Base-by-base conservation (phyloP, 2,888 invertebrate genomes). In the Eutolmus rufibarbis region DNA sequence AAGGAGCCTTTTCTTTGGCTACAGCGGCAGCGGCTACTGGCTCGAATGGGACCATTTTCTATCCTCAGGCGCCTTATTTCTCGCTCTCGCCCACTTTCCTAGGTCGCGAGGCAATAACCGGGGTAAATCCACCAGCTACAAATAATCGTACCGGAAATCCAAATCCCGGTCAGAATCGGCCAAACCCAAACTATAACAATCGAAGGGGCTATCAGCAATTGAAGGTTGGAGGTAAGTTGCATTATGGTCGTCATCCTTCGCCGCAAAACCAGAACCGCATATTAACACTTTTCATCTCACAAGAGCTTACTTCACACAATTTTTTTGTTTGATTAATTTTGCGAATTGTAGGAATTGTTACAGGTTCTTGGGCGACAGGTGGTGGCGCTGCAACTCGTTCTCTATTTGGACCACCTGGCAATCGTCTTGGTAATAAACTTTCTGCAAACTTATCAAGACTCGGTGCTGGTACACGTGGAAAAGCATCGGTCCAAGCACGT, bases 281-380 rank as follows among this genome's bases (percentile, higher is more conserved):
- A 51, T 19, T 84, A 84, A 66, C 28, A 46, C 40, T 81, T n/a
- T 46, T 40, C 85, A 40, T 46, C 31, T 85, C 74, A 85, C 85
- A 85, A 74, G 74, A 56, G 74, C 85, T 56, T 74, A 88, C 86
- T 87, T 88, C 88, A 78, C 56, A 81, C 56, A 28, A 77, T 82
- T 79, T 87, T 81, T 87, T 43, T 87, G 46, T 87, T 89, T 89
- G 89, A 89, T 89, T 89, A 89, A 89, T 90, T 90, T 90, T 89
- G 89, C 89, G 88, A 90, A 90, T 90, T 90, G 89, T 89, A 89
- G 90, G 90, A 89, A 90, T 90, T 89, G 90, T 90, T 89, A 90
- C 90, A 89, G 90, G 90, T 88, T 90, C 90, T 76, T 90, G 90
- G 90, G 90, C 90, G 79, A 88, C 89, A 34, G 89, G 81, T 31